Percentiles rank a stretch among this genome's conserved stretches.
Conservation (phyloP, 2,888 invertebrate genomes). For the Gordius sp. region DNA sequence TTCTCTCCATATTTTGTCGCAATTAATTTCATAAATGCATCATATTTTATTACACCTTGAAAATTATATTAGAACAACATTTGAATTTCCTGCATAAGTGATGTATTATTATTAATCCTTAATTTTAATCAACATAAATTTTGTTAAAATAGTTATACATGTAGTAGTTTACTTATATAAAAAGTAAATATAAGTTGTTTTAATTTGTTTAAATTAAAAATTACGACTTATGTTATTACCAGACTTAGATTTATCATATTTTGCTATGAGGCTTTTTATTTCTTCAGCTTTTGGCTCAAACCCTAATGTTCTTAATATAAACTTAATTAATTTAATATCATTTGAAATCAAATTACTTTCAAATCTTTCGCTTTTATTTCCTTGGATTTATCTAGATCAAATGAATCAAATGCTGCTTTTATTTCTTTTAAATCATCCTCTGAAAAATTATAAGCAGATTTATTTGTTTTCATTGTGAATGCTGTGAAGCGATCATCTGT, state of each 20-base stretch:
- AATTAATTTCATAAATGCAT: neutral
- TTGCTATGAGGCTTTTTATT: conserved; percentile 8
- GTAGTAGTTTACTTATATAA: no score
- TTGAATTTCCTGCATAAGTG: no score
- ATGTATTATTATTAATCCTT: no score
- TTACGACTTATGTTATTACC: neutral
- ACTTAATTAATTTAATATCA: neutral
- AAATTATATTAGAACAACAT: no score
- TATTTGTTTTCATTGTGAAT: no score
- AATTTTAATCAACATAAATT: no score
- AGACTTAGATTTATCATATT: neutral
- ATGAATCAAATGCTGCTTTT: neutral
- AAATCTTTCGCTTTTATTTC: conserved; percentile 7
- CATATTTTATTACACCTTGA: neutral
- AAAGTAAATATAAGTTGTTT: no score
- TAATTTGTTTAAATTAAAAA: neutral
- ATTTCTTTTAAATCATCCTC: neutral
- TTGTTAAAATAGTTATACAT: no score
- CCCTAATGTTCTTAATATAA: neutral
- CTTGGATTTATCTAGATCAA: neutral
- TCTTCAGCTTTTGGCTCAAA: conserved; percentile 16
- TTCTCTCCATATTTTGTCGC: neutral
- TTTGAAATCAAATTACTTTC: neutral
- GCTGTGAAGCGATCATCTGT: no score
- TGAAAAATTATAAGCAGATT: neutral